Percentiles rank a stretch among this genome's conserved stretches.
Conservation (phyloP, 2,797 vertebrate genomes). For the Scomberomorus guttatus region DNA sequence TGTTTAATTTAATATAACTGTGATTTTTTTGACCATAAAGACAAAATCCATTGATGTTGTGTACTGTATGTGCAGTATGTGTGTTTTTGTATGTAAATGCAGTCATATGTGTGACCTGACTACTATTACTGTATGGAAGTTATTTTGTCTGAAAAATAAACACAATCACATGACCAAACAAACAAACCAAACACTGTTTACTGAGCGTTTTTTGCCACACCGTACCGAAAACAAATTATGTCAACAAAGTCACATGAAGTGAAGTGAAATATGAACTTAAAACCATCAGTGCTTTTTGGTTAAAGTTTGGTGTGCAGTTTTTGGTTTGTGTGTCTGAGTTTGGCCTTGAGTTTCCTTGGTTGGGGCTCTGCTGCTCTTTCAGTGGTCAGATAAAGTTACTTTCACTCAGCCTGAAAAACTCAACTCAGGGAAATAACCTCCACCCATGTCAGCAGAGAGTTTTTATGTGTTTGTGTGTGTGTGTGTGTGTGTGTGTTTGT, state of each 20-base stretch:
- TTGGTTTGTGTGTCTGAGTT: background rate
- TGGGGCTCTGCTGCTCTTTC: constrained; percentile 11
- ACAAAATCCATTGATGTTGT: background rate
- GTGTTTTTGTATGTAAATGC: no score
- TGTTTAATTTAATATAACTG: background rate
- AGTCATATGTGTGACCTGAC: background rate
- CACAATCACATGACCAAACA: no score
- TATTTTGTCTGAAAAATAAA: background rate
- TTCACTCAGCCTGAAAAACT: constrained; percentile 38
- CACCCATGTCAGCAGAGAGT: constrained; percentile 21
- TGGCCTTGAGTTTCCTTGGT: background rate
- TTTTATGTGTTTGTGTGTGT: background rate
- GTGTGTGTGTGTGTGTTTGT: constrained; percentile 3
- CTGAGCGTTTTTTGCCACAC: no score
- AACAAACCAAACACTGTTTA: no score
- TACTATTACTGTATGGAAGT: background rate
- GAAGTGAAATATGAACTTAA: no score
- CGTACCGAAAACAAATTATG: no score
- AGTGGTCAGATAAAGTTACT: constrained; percentile 28
- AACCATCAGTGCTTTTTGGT: background rate
- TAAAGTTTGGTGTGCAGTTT: background rate
- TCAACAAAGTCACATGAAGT: no score
- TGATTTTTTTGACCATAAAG: background rate
- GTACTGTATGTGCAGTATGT: no score
- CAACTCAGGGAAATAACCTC: constrained; percentile 22